Conservation (phyloP, 2,113 vertebrate species). For the Carassius carassius region DNA sequence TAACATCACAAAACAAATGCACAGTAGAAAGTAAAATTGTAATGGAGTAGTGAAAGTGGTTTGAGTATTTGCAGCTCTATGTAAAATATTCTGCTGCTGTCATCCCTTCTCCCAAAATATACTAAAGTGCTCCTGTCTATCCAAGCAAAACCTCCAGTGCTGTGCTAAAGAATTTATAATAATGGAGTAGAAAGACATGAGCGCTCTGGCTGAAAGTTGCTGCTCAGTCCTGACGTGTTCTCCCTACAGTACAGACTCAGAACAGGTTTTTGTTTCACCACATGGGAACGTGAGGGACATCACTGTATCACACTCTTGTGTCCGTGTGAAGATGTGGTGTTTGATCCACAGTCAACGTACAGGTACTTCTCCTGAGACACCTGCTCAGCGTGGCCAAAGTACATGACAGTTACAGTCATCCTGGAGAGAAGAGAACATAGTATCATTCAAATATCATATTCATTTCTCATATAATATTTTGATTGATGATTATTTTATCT, state of each 20-base stretch:
- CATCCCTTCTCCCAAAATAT: neutral
- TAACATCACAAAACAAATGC: neutral
- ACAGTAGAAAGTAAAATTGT: neutral
- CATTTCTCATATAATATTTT: neutral
- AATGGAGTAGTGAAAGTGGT: neutral
- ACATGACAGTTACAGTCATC: slow-evolving; percentile 88
- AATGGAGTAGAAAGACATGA: neutral
- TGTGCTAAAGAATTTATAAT: neutral
- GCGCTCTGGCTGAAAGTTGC: neutral
- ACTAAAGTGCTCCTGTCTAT: neutral
- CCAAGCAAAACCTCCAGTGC: neutral
- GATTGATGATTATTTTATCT: neutral
- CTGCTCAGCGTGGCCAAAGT: slow-evolving; percentile 91
- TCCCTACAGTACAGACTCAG: neutral
- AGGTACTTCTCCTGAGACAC: slow-evolving; percentile 91
- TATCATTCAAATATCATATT: neutral
- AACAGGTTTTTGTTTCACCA: neutral
- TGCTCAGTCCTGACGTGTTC: neutral
- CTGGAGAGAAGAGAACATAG: slow-evolving; percentile 65
- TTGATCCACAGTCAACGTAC: slow-evolving; percentile 92
- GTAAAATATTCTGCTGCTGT: neutral
- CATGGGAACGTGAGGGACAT: neutral
- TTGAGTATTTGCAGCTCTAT: neutral
- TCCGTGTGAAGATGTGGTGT: slow-evolving; percentile 80
- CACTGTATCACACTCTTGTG: slow-evolving; percentile 37